phyloP scores from a whole-genome alignment of 2,888 invertebrate genomes.

The Acleris holmiana region DNA sequence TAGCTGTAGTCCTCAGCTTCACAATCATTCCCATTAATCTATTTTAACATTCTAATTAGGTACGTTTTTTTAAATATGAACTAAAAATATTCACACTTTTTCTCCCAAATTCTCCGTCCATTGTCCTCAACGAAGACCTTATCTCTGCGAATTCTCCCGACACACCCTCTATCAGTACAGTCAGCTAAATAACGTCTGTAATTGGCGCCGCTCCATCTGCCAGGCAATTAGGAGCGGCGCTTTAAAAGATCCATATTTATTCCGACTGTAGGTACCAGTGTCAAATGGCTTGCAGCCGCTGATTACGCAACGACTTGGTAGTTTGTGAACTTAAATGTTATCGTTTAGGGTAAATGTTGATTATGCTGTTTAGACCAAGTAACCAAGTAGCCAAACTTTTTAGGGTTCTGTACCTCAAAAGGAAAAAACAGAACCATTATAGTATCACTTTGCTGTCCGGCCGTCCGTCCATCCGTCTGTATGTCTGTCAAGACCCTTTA shows the following conservation, averaged over 20 bases:
- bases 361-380: background rate
- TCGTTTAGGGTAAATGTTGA: background rate
- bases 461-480: too few species aligned
- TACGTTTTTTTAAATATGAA: background rate
- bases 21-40: too few species aligned
- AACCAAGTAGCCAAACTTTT: too few species aligned
- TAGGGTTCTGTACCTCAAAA: too few species aligned
- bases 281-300: constrained; percentile 56
- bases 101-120: constrained; percentile 16
- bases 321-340: constrained; percentile 24
- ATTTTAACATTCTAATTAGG: background rate
- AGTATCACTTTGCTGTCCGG: too few species aligned
- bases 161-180: constrained; percentile 65
- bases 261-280: constrained; percentile 55
- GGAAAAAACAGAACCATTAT: too few species aligned
- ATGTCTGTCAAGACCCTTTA: too few species aligned
- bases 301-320: constrained; percentile 51
- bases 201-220: constrained; percentile 81
- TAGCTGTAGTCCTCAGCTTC: too few species aligned
- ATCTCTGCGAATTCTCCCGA: constrained; percentile 39
- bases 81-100: constrained; percentile 11
- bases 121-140: constrained; percentile 29
- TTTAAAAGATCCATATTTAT: constrained; percentile 81
- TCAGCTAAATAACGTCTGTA: constrained; percentile 69
- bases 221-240: constrained; percentile 75